A percentile compares a stretch with the other conserved stretches of the same genome.
Evolutionary conservation across 1,140 invertebrate species (phyloP).

Genomic region (Scylla paramamosain): DNA sequence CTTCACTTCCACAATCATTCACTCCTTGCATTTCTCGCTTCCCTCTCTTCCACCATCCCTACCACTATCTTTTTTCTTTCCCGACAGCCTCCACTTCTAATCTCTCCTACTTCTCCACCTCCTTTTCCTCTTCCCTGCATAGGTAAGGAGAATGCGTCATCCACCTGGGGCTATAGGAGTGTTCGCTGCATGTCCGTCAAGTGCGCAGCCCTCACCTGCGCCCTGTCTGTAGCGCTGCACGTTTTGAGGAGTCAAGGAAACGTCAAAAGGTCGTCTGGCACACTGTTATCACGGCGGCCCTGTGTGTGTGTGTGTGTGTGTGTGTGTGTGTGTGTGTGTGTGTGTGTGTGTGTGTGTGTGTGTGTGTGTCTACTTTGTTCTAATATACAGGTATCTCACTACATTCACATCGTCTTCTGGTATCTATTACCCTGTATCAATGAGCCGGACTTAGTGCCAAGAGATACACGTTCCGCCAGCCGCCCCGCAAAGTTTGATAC

Average conservation of each 20-base stretch:
- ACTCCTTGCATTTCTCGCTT: too few relatives aligned
- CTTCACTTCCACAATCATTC: too few relatives aligned
- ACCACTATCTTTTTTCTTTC: not conserved
- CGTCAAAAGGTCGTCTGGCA: not conserved
- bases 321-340: not conserved
- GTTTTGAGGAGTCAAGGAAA: not conserved
- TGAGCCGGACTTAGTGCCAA: too few relatives aligned
- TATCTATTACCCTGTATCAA: not conserved
- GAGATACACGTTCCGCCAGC: too few relatives aligned
- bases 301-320: not conserved
- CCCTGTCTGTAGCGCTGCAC: not conserved
- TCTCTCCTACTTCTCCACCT: not conserved
- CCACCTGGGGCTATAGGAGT: not conserved
- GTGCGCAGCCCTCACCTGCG: not conserved
- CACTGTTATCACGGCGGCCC: not conserved
- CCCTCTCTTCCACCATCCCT: not conserved
- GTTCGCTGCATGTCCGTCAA: not conserved
- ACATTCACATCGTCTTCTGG: not conserved
- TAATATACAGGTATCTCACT: not conserved
- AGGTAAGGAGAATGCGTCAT: not conserved
- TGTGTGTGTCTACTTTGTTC: not conserved
- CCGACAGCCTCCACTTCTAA: not conserved
- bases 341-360: slow-evolving; percentile 1
- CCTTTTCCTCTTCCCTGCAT: not conserved
- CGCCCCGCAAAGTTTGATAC: not conserved